Evolutionary conservation across 2,797 vertebrate species (phyloP).

Genomic region (Siniperca undulata): DNA sequence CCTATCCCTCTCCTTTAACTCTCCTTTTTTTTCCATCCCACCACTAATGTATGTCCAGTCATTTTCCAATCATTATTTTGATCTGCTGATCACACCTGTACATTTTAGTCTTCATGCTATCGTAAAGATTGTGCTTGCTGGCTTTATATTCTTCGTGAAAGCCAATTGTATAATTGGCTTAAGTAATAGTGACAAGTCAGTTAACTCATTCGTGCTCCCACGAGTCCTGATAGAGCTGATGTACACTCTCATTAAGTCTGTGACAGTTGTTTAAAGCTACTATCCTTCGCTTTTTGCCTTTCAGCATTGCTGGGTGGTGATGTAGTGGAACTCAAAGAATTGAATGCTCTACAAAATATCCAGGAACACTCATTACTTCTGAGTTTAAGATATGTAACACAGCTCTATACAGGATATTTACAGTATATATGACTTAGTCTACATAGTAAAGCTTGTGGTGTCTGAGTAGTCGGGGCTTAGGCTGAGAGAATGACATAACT

Average conservation of each 20-base stretch:
- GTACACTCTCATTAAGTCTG: slow-evolving; percentile 1
- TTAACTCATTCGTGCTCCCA: neutral
- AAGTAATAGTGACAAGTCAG: slow-evolving; percentile 15
- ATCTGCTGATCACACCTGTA: neutral
- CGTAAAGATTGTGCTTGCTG: neutral
- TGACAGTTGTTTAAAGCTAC: neutral
- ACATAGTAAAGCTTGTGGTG: neutral
- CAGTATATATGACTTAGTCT: neutral
- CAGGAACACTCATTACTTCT: neutral
- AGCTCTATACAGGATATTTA: neutral
- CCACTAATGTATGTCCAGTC: neutral
- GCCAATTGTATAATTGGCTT: slow-evolving; percentile 32
- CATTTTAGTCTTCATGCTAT: neutral
- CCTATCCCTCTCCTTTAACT: neutral
- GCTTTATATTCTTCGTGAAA: slow-evolving; percentile 13
- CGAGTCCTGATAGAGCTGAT: neutral
- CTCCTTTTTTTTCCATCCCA: neutral
- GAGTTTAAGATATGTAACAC: neutral
- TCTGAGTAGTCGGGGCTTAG: neutral
- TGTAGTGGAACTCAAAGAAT: neutral
- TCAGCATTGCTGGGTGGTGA: neutral
- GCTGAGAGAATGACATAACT: slow-evolving; percentile 37
- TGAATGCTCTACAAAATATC: neutral
- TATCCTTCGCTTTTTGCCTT: neutral
- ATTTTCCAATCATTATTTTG: neutral